Evolutionary conservation across 1,140 invertebrate genomes (phyloP), one percentile per base, ranked within the genome.

Genomic region (Wasmannia auropunctata): DNA sequence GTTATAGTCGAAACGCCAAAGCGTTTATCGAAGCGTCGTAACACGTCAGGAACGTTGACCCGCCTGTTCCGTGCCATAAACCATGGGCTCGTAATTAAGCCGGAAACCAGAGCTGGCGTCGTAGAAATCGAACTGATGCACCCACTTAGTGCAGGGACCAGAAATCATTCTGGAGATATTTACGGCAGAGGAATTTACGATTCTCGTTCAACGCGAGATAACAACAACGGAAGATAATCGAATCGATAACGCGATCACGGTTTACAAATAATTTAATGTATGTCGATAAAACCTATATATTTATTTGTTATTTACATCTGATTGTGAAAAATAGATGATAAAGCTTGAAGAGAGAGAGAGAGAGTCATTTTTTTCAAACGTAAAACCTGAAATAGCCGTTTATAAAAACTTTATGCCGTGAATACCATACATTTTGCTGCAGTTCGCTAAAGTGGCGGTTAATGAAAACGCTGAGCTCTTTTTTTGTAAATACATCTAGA

Each of bases 41-140:
- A 86, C 84, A 70, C 63, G 65, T 86, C 76, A 81, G 43, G 22
- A 80, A 70, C 63, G 67, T 84, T 83, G 85, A 72, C 77, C 54
- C 67, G 58, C 43, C 28, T 67, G 49, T 81, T 81, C 62, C 85
- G 58, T 49, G 46, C 69, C 49, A 86, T 86, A 88, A 88, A 88
- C 67, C 85, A 75, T 69, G 63, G 25, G 62, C 56, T 81, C 54
- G 76, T 65, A 77, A 88, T 79, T 87, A 86, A 88, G 69, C 67
- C 11, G 14, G 25, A 37, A 67, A 79, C 22, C 56, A 58, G 34
- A 51, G 62, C n/a, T 16, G n/a, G 19, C 43, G 40, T 54, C 60
- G 60, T 43, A 76, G 51, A 54, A 75, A 74, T 65, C 49, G 56
- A 72, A 46, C n/a, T 31, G 70, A 81, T 49, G 10, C n/a, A 43